These are phyloP conservation scores for Chrysolina oricalcia DNA, from an alignment of 2,888 invertebrate species.

Conservation along the genomic window DNA sequence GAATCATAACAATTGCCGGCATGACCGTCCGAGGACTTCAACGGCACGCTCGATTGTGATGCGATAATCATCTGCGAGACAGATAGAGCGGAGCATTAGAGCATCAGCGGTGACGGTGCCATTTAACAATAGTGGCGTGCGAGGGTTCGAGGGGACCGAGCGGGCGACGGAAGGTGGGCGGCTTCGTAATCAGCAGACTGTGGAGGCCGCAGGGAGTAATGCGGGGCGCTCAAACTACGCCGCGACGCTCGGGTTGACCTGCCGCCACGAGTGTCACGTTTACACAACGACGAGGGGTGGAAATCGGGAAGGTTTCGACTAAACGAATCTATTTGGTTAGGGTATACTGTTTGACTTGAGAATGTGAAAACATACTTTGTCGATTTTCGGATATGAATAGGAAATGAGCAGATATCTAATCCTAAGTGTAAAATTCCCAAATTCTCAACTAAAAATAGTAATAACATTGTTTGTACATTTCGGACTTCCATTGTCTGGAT, in stretches of 20 bases:
- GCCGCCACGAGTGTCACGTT: slow-evolving; percentile 63
- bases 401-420: no score
- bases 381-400: not conserved
- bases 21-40: slow-evolving; percentile 33
- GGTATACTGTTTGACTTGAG: not conserved
- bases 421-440: no score
- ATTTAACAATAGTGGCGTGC: slow-evolving; percentile 58
- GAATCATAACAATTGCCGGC: slow-evolving; percentile 38
- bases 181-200: slow-evolving; percentile 66
- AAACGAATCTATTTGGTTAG: slow-evolving; percentile 18
- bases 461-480: no score
- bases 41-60: slow-evolving; percentile 41
- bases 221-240: slow-evolving; percentile 63
- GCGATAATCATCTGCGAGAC: slow-evolving; percentile 41
- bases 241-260: slow-evolving; percentile 71
- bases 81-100: slow-evolving; percentile 42
- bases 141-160: slow-evolving; percentile 54
- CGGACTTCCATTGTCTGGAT: no score
- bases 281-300: slow-evolving; percentile 27
- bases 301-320: slow-evolving; percentile 12
- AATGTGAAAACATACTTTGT: not conserved
- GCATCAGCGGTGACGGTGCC: slow-evolving; percentile 50
- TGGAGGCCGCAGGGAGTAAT: slow-evolving; percentile 60
- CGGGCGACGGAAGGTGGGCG: slow-evolving; percentile 56
- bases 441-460: no score